Evolutionary conservation across 2,113 vertebrate genomes (phyloP), one percentile per base, ranked within the genome.

Genomic region (Lanius ludovicianus): DNA sequence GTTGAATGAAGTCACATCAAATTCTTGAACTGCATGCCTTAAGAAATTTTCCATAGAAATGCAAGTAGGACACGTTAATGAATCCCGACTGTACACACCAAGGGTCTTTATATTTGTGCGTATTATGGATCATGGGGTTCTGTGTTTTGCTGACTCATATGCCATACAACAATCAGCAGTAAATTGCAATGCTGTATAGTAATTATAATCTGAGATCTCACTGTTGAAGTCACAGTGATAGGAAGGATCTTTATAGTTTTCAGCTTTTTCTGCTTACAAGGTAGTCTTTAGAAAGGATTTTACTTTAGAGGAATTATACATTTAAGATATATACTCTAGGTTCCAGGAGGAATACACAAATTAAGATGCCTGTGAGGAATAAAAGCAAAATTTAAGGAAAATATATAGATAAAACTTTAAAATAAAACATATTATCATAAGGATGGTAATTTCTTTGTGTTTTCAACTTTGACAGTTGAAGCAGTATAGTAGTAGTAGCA

Each of bases 31-130:
- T 80, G 39, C 46, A 27, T 83, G 52, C 67, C 56, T 71, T 71
- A 63, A 80, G 60, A 87, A 75, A 73, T 78, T 84, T 88, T 80
- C n/a, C 27, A 33, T 52, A 70, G 53, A 80, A 82, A 42, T 69
- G 41, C 37, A 97, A 92, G 67, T 89, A 85, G 83, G 85, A 49
- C 80, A 87, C 56, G 67, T 83, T 57, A 78, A 39, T 87, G 67
- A 60, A 49, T 93, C 59, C 59, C 59, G 49, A 81, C 31, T 79
- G 31, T 90, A 62, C 8, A 44, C 46, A 95, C 35, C 93, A 93
- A 91, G 23, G 15, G 37, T 76, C 68, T 94, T 96, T 94, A 76
- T 96, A 93, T 97, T 90, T 94, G 80, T 91, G 71, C 84, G 39
- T 93, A 15, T 52, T 30, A n/a, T 76, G 89, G 67, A 85, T 89